phyloP scores from a whole-genome alignment of 2,113 vertebrate species.

The Triplophysa dalaica region DNA sequence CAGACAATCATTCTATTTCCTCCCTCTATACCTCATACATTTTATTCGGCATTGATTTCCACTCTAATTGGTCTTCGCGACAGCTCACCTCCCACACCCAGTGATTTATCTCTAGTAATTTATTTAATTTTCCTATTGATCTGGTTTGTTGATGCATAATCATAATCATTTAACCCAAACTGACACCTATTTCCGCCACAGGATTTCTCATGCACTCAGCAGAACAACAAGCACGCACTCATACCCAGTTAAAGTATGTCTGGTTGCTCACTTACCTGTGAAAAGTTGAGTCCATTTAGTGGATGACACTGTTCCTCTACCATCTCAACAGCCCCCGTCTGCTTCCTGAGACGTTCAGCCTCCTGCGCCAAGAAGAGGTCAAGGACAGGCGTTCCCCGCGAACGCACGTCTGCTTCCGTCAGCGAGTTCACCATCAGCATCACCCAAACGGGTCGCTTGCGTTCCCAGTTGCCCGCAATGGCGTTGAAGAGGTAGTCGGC shows the following conservation, averaged over 20 bases:
- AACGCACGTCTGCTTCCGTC: conserved; percentile 93
- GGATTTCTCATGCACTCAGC: conserved; percentile 5
- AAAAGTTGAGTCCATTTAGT: conserved; percentile 94
- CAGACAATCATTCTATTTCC: conserved; percentile 21
- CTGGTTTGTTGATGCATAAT: conserved; percentile 37
- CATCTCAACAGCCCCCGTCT: conserved; percentile 88
- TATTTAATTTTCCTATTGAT: background rate
- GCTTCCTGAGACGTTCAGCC: conserved; percentile 89
- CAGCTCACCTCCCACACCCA: conserved; percentile 8
- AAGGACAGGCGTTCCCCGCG: conserved; percentile 89
- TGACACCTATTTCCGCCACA: conserved; percentile 19
- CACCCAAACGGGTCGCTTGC: conserved; percentile 97
- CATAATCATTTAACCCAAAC: conserved; percentile 36
- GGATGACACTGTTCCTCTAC: conserved; percentile 98
- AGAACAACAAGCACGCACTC: conserved; percentile 8
- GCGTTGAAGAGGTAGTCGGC: conserved; percentile 97
- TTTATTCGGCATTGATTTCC: conserved; percentile 39
- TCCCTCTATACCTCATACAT: conserved; percentile 31
- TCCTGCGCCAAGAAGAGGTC: conserved; percentile 95
- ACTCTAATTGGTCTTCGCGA: conserved; percentile 42
- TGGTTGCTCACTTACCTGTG: conserved; percentile 80
- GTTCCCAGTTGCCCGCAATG: conserved; percentile 97
- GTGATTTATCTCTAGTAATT: conserved; percentile 10
- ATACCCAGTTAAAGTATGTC: background rate
- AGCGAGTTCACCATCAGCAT: conserved; percentile 99